Conservation (phyloP, 2,113 vertebrate species). For the Salvator merianae region DNA sequence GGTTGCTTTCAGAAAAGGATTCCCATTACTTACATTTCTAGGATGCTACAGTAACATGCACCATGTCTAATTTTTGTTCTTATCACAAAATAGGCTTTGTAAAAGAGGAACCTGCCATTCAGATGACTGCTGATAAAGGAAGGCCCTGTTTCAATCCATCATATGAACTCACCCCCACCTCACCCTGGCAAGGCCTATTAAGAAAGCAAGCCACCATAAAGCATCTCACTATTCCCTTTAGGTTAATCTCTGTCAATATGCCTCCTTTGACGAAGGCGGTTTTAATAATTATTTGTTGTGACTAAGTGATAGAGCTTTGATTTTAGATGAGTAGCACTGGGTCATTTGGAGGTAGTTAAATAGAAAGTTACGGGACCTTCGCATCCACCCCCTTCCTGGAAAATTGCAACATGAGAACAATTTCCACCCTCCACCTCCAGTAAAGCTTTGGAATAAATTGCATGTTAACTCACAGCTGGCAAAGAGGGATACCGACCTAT, state of each 20-base stretch:
- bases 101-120: conserved; percentile 26
- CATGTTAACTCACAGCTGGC: conserved; percentile 12
- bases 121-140: background rate
- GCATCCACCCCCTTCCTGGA: background rate
- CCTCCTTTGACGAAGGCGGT: conserved; percentile 1
- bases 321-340: background rate
- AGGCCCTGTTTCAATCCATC: conserved; percentile 18
- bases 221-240: conserved; percentile 14
- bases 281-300: conserved; percentile 29
- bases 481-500: conserved; percentile 6
- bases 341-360: background rate
- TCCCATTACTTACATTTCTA: conserved; percentile 11
- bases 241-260: conserved; percentile 21
- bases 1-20: conserved; percentile 19
- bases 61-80: conserved; percentile 9
- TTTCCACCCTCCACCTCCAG: background rate
- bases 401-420: conserved; percentile 7
- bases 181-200: background rate
- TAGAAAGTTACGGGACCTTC: background rate
- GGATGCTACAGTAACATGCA: conserved; percentile 15
- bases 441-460: background rate
- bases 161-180: conserved; percentile 7
- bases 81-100: conserved; percentile 15
- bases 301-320: background rate
- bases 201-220: conserved; percentile 20